Base-by-base conservation (phyloP, 2,113 vertebrate species). In the Octodon degus region DNA sequence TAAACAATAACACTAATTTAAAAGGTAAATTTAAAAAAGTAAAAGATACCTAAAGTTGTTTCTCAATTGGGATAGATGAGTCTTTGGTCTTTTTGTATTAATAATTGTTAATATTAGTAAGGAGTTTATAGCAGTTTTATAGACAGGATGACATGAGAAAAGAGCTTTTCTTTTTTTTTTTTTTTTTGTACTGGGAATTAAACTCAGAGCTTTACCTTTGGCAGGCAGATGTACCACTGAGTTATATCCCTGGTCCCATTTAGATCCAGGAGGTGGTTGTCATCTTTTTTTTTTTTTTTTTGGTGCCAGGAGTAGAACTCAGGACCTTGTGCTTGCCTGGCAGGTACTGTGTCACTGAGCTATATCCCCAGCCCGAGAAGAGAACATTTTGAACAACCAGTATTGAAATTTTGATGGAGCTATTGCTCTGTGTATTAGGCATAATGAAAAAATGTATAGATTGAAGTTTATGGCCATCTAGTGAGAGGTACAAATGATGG, bases 31-130 rank as follows among this genome's bases (percentile, higher is more conserved):
- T 82, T 70, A 24, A 40, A 92, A 34, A n/a, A 63, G 30, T 84
- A 25, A 90, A 19, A 76, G 1, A 85, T 82, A 12, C n/a, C 60
- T 84, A 90, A 55, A 72, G 84, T 79, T 60, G 20, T 92, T 95
- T 74, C 30, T 43, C 47, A 53, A 2, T 86, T 12, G n/a, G 19
- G 9, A 47, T 92, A 25, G 60, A 53, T 89, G 53, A 95, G 60
- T 50, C 55, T 43, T 85, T 86, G 80, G 6, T 30, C 70, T 96
- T 72, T 53, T 93, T 93, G 82, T 83, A 40, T 86, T 77, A 83
- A 47, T 12, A 34, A 86, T 86, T 90, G 32, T 77, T 72, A 77
- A 40, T 63, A 37, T 9, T 72, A 68, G 9, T 89, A 63, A 47
- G 17, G 37, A 25, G 47, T 50, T 65, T 91, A 2, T 91, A 34